These are phyloP conservation scores for Palloptera scutellata DNA, from an alignment of 2,888 invertebrate species.

Conservation along the genomic window DNA sequence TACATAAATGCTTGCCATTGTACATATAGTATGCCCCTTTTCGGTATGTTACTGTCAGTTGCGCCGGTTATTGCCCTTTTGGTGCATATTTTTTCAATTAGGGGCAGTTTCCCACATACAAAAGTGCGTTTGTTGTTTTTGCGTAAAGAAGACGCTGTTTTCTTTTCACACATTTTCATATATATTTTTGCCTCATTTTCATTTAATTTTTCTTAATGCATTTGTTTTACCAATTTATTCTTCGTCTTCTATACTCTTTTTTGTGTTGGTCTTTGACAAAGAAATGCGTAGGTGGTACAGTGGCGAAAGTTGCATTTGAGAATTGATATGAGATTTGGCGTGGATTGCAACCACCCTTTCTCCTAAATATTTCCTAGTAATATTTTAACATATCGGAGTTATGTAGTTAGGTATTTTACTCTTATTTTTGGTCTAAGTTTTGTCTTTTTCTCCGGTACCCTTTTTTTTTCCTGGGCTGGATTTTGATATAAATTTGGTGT, in stretches of 20 bases:
- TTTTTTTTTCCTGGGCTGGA: too few species aligned
- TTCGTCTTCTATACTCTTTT: neutral
- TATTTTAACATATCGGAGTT: too few species aligned
- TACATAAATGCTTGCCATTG: neutral
- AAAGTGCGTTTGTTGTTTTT: conserved; percentile 2
- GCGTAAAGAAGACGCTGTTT: neutral
- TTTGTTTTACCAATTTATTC: neutral
- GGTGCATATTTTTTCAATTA: conserved; percentile 11
- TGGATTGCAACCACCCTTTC: too few species aligned
- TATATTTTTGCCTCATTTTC: neutral
- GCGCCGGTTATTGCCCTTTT: conserved; percentile 1
- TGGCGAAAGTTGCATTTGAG: too few species aligned
- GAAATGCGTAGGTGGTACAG: too few species aligned
- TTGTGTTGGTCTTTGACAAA: too few species aligned
- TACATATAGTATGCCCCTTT: conserved; percentile 19
- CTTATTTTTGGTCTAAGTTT: too few species aligned
- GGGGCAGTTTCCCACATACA: conserved; percentile 6
- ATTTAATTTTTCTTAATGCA: neutral
- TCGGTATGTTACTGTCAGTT: conserved; percentile 17
- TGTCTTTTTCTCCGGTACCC: too few species aligned
- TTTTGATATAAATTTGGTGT: too few species aligned
- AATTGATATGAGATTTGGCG: too few species aligned
- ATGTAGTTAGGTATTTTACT: too few species aligned
- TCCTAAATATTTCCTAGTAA: too few species aligned
- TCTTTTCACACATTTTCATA: neutral